Base-by-base conservation (phyloP, 2,888 invertebrate species). In the Eupithecia pulchellata region DNA sequence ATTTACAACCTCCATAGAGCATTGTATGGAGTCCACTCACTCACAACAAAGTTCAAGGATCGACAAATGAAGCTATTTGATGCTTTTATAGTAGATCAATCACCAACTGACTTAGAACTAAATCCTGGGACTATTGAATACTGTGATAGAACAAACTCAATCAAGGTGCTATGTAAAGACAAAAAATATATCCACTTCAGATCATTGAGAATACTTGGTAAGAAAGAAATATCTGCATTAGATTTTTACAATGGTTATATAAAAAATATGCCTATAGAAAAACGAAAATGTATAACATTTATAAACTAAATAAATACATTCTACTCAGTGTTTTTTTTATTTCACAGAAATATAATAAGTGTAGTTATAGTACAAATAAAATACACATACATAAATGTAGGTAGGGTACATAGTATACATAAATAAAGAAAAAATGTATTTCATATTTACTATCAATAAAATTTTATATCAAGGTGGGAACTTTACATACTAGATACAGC, bases 161-260 rank as follows among this genome's bases (percentile, higher is more conserved):
- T 98, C 67, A 93, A 95, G 84, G 95, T 98, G 39, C 91, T 95
- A 68, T 98, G 98, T 91, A 95, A 94, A 76, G 95, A 96, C 82
- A 92, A 93, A 66, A 95, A 91, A 77, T 96, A 95, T 91, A 89
- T 98, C 72, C 95, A 95, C 86, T 95, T 97, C 70, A 92, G 91
- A 77, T 95, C 95, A 78, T 78, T 98, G 69, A 95, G 96, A 82
- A 88, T 98, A 71, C 92, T 96, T 77, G 96, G 96, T 13, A 96
- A 95, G 86, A 96, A 95, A 86, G 92, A 95, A 80, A 97, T 98
- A 95, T 95, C 94, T 64, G 97, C 98, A 4, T 82, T 90, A 79
- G 98, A 98, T 85, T 99, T 99, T 93, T 96, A 96, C 88, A 98
- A 98, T 94, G 98, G 98, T 11, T 98, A 96, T 89, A 90, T 98